phyloP scores from a whole-genome alignment of 2,113 vertebrate genomes.

The Oryzias celebensis region DNA sequence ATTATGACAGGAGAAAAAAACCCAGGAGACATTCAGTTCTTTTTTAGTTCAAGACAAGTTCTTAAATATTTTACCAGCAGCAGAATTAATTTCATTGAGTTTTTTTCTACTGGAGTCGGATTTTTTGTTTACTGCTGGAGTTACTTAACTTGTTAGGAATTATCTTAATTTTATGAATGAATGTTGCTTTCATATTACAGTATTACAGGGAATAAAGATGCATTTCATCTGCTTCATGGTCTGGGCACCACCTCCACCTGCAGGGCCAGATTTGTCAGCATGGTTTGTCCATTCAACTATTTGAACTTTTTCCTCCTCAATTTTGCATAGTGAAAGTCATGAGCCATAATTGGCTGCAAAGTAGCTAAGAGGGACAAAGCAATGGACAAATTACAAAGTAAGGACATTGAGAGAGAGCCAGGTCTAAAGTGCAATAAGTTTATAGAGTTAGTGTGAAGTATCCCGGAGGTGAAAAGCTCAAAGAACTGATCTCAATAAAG shows the following conservation, averaged over 20 bases:
- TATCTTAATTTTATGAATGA: slow-evolving; percentile 7
- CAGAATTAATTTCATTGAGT: slow-evolving; percentile 32
- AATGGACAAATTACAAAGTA: slow-evolving; percentile 48
- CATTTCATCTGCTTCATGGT: slow-evolving; percentile 13
- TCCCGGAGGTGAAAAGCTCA: slow-evolving; percentile 17
- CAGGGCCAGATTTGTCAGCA: not conserved
- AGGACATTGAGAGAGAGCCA: slow-evolving; percentile 20
- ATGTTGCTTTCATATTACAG: slow-evolving; percentile 3
- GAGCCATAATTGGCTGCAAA: slow-evolving; percentile 32
- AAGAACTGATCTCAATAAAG: slow-evolving; percentile 15
- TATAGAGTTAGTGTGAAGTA: slow-evolving; percentile 32
- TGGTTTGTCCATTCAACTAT: not conserved
- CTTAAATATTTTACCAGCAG: slow-evolving; percentile 12
- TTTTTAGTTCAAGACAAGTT: slow-evolving; percentile 17
- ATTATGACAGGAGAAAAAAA: slow-evolving; percentile 17
- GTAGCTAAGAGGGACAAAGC: slow-evolving; percentile 31
- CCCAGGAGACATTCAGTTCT: slow-evolving; percentile 9
- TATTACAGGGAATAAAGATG: slow-evolving; percentile 7
- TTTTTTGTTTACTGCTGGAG: slow-evolving; percentile 32
- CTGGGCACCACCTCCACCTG: not conserved
- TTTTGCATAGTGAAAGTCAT: slow-evolving; percentile 46
- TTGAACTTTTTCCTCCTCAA: slow-evolving; percentile 18
- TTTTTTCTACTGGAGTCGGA: slow-evolving; percentile 7
- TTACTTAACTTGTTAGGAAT: slow-evolving; percentile 17
- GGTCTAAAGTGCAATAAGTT: slow-evolving; percentile 22